These are phyloP conservation scores for Hippasteria phrygiana DNA, from an alignment of 53 echinoderm and acorn worm species.

Conservation along the genomic window DNA sequence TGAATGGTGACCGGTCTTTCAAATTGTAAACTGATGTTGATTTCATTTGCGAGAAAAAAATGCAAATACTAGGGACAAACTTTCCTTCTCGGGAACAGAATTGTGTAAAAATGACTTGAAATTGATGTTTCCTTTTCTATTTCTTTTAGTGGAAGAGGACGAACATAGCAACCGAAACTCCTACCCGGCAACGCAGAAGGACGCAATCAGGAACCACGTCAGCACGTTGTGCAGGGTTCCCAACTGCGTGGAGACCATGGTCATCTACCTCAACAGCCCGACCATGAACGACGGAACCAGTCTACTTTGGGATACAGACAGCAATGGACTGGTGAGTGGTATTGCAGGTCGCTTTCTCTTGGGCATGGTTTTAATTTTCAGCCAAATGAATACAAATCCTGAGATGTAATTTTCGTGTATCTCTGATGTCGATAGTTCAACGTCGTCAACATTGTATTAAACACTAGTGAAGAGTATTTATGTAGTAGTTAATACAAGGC, in stretches of 20 bases:
- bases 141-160: slow-evolving; percentile 65
- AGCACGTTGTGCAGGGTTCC: slow-evolving; percentile 79
- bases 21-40: not conserved
- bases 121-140: not conserved
- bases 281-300: slow-evolving; percentile 88
- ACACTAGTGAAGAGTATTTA: too few relatives aligned
- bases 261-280: slow-evolving; percentile 94
- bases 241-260: slow-evolving; percentile 87
- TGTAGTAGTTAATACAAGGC: too few relatives aligned
- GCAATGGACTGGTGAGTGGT: slow-evolving; percentile 88
- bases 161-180: slow-evolving; percentile 82
- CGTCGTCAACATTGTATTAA: too few relatives aligned
- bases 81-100: too few relatives aligned
- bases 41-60: too few relatives aligned
- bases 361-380: not conserved
- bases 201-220: slow-evolving; percentile 90
- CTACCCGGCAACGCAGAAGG: slow-evolving; percentile 93
- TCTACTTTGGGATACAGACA: slow-evolving; percentile 89
- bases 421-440: too few relatives aligned
- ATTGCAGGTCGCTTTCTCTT: not conserved
- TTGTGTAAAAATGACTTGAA: too few relatives aligned
- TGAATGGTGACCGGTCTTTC: too few relatives aligned
- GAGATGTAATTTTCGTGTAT: too few relatives aligned
- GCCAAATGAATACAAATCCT: too few relatives aligned
- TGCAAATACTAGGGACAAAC: too few relatives aligned